These are phyloP conservation scores for Conopomorpha cramerella DNA, from an alignment of 1,140 invertebrate genomes.

Conservation along the genomic window DNA sequence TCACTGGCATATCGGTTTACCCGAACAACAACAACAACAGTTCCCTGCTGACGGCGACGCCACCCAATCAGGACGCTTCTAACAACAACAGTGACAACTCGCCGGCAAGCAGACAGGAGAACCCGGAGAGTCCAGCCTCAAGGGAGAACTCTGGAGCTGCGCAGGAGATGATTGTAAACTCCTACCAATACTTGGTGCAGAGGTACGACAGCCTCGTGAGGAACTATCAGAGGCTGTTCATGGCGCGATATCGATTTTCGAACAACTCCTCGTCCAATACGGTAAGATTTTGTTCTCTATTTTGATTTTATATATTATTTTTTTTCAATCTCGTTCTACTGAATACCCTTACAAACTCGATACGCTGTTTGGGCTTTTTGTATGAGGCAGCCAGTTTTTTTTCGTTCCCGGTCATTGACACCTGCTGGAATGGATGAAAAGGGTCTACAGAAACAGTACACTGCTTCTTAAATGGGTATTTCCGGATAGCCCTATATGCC, in stretches of 20 bases:
- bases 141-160: slow-evolving; percentile 21
- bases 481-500: too few species aligned
- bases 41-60: slow-evolving; percentile 8
- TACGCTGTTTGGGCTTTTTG: too few species aligned
- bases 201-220: slow-evolving; percentile 52
- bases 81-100: slow-evolving; percentile 10
- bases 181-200: slow-evolving; percentile 51
- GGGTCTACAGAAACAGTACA: too few species aligned
- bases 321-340: slow-evolving; percentile 3
- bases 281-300: slow-evolving; percentile 18
- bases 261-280: slow-evolving; percentile 32
- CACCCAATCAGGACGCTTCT: slow-evolving; percentile 14
- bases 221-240: slow-evolving; percentile 48
- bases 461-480: too few species aligned
- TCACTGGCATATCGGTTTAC: slow-evolving; percentile 81
- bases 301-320: slow-evolving; percentile 5
- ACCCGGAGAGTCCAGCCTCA: slow-evolving; percentile 16
- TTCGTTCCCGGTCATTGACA: too few species aligned
- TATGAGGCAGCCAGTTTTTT: too few species aligned
- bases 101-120: slow-evolving; percentile 16
- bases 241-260: slow-evolving; percentile 41
- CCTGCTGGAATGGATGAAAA: too few species aligned
- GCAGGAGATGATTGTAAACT: slow-evolving; percentile 47
- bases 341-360: too few species aligned
- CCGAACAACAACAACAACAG: too few species aligned